Evolutionary conservation across 1,140 invertebrate species (phyloP).

Genomic region (Andrena cerasifolii): DNA sequence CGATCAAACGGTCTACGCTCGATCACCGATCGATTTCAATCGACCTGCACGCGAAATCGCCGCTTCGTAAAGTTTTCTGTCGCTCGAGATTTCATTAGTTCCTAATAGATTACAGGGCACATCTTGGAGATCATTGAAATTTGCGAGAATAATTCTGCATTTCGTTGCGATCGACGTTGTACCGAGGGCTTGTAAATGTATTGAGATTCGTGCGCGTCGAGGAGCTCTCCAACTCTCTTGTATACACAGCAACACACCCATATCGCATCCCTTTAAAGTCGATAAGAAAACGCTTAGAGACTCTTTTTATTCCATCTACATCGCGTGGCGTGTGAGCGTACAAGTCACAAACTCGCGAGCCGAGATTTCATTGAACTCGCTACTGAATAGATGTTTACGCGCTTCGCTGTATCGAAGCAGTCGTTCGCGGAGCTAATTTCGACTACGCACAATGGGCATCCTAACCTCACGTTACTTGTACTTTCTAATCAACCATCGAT

Average conservation of each 20-base stretch:
- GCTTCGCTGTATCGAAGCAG: background rate
- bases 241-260: background rate
- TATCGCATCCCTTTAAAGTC: background rate
- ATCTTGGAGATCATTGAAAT: background rate
- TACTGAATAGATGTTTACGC: background rate
- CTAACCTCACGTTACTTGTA: constrained; percentile 25
- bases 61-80: constrained; percentile 26
- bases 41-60: background rate
- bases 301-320: background rate
- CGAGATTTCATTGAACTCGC: background rate
- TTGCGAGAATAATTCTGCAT: too few relatives aligned
- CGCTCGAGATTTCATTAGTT: constrained; percentile 56
- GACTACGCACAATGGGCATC: background rate
- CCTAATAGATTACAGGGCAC: constrained; percentile 50
- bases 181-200: background rate
- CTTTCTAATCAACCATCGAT: constrained; percentile 20
- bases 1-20: background rate
- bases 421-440: constrained; percentile 7
- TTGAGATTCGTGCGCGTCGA: background rate
- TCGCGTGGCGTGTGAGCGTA: background rate
- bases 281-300: background rate
- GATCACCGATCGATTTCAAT: too few relatives aligned
- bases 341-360: background rate
- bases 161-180: background rate
- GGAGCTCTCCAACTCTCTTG: background rate